A percentile compares a stretch with the other conserved stretches of the same genome.
phyloP scores from a whole-genome alignment of 2,888 invertebrate species.

The Agriopis aurantiaria region DNA sequence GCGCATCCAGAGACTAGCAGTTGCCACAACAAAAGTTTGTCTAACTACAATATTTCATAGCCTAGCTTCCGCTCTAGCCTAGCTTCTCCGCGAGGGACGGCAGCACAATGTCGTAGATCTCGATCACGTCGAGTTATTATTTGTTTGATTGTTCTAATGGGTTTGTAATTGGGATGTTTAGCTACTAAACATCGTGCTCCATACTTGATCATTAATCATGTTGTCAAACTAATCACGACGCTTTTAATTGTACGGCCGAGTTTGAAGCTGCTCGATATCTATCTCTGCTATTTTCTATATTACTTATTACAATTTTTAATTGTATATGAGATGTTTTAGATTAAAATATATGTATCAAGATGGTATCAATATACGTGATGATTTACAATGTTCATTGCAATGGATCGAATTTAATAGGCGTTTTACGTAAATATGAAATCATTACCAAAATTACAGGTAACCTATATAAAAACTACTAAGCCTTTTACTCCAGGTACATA shows the following conservation, averaged over 20 bases:
- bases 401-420: no score
- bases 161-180: slow-evolving; percentile 35
- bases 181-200: slow-evolving; percentile 28
- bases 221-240: slow-evolving; percentile 31
- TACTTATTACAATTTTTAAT: not conserved
- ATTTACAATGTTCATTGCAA: no score
- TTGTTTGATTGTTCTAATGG: slow-evolving; percentile 37
- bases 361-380: no score
- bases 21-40: not conserved
- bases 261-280: slow-evolving; percentile 3
- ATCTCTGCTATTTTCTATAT: not conserved
- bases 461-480: no score
- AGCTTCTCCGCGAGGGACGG: not conserved
- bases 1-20: no score
- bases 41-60: not conserved
- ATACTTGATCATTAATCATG: slow-evolving; percentile 22
- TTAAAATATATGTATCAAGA: no score
- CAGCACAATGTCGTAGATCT: slow-evolving; percentile 19
- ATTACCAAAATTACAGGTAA: no score
- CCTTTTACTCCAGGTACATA: no score
- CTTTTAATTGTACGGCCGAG: slow-evolving; percentile 13
- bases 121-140: slow-evolving; percentile 29
- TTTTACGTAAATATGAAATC: no score
- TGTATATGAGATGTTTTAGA: not conserved
- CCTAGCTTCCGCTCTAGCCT: slow-evolving; percentile 1